A percentile compares a stretch with the other conserved stretches of the same genome.
Evolutionary conservation across 1,140 invertebrate species (phyloP).

Genomic region (Lasaia peninsularis): DNA sequence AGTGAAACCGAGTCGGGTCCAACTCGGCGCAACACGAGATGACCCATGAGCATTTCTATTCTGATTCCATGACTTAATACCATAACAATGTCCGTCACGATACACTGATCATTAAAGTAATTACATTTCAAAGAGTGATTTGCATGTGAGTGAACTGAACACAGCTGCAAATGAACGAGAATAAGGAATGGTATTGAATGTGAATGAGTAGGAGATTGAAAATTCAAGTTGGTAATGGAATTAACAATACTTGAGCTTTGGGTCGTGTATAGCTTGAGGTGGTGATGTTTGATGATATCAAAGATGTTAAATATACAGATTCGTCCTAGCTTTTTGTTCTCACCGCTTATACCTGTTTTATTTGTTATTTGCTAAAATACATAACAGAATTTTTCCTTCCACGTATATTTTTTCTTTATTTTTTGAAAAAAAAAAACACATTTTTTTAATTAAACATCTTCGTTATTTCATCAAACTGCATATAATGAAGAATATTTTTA

Average conservation of each 20-base stretch:
- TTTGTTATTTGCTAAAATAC: too few relatives aligned
- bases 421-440: too few relatives aligned
- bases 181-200: conserved; percentile 3
- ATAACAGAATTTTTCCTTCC: too few relatives aligned
- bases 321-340: too few relatives aligned
- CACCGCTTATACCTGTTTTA: too few relatives aligned
- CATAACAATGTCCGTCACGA: conserved; percentile 63
- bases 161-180: background rate
- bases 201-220: background rate
- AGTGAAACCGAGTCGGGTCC: conserved; percentile 48
- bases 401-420: too few relatives aligned
- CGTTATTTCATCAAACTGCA: too few relatives aligned
- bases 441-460: too few relatives aligned
- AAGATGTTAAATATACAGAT: background rate
- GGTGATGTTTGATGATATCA: conserved; percentile 36
- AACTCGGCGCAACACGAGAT: conserved; percentile 44
- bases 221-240: conserved; percentile 16
- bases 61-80: conserved; percentile 62
- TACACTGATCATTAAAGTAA: conserved; percentile 54
- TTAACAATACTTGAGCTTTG: conserved; percentile 62
- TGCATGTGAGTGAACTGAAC: conserved; percentile 20
- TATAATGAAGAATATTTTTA: too few relatives aligned
- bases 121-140: conserved; percentile 28
- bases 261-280: conserved; percentile 67
- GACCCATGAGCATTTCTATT: conserved; percentile 47